phyloP scores from a whole-genome alignment of 2,888 invertebrate genomes.

The Phalera bucephala region DNA sequence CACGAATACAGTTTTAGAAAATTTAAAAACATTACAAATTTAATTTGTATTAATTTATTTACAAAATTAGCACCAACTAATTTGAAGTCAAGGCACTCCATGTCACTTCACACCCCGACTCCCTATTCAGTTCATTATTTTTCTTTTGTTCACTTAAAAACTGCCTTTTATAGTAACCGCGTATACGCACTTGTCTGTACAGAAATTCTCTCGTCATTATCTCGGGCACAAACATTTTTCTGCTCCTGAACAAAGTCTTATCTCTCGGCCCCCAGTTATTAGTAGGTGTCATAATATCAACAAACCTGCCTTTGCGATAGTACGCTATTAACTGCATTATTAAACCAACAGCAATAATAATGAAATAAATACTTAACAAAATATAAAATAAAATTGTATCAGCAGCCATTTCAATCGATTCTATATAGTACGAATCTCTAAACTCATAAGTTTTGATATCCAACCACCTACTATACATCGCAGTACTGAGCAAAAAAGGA shows the following conservation, averaged over 20 bases:
- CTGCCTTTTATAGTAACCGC: slow-evolving; percentile 47
- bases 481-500: slow-evolving; percentile 45
- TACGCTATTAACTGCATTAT: slow-evolving; percentile 40
- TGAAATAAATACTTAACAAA: slow-evolving; percentile 42
- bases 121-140: slow-evolving; percentile 17
- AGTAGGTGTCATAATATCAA: slow-evolving; percentile 41
- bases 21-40: no score
- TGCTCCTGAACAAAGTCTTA: slow-evolving; percentile 58
- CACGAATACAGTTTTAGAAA: no score
- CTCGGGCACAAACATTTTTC: slow-evolving; percentile 75
- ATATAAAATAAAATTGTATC: slow-evolving; percentile 47
- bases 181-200: slow-evolving; percentile 70
- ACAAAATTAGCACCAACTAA: no score
- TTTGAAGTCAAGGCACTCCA: slow-evolving; percentile 58
- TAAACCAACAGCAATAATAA: slow-evolving; percentile 46
- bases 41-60: no score
- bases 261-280: slow-evolving; percentile 66
- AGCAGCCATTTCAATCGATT: slow-evolving; percentile 24
- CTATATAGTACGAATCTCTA: slow-evolving; percentile 38
- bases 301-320: slow-evolving; percentile 26
- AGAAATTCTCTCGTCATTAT: slow-evolving; percentile 78
- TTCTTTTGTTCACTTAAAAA: not conserved
- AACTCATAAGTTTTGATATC: slow-evolving; percentile 29
- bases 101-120: slow-evolving; percentile 31
- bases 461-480: slow-evolving; percentile 40